Percentiles rank a stretch among this genome's conserved stretches.
These are phyloP conservation scores for Caenorhabditis sp. DNA, from an alignment of 2,888 invertebrate species.

Conservation along the genomic window DNA sequence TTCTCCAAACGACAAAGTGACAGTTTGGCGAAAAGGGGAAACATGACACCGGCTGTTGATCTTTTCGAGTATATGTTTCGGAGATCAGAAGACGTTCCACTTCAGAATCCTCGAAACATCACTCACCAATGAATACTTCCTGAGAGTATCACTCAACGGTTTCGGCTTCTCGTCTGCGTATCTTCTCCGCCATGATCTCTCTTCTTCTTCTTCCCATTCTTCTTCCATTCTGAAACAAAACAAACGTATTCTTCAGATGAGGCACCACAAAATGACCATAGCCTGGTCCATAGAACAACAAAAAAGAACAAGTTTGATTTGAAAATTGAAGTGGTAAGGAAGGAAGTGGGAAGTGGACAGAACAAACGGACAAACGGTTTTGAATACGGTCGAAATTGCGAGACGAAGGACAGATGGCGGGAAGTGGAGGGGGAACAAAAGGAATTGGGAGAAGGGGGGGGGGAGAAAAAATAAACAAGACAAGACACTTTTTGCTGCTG, in stretches of 20 bases:
- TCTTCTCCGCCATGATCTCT: slow-evolving; percentile 13
- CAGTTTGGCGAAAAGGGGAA: background rate
- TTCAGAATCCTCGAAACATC: background rate
- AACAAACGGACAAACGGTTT: slow-evolving; percentile 50
- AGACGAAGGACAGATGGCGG: slow-evolving; percentile 52
- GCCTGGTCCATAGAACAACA: slow-evolving; percentile 19
- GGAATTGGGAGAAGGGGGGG: background rate
- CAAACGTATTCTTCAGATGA: background rate
- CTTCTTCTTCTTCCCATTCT: slow-evolving; percentile 16
- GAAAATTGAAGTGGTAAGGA: slow-evolving; percentile 39
- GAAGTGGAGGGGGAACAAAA: slow-evolving; percentile 22
- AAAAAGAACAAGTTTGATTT: slow-evolving; percentile 41
- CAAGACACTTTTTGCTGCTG: slow-evolving; percentile 35
- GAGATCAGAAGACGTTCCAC: background rate
- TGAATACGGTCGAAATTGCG: slow-evolving; percentile 43
- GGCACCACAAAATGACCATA: no score
- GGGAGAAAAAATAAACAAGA: slow-evolving; percentile 56
- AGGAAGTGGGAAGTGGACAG: no score
- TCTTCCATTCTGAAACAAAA: no score
- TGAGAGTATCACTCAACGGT: slow-evolving; percentile 47
- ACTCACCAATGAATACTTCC: slow-evolving; percentile 53
- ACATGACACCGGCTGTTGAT: no score
- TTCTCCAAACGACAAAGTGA: slow-evolving; percentile 18
- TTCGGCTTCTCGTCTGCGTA: slow-evolving; percentile 40
- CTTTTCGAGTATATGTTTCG: no score